A percentile compares a stretch with the other conserved stretches of the same genome.
Conservation (phyloP, 2,888 invertebrate genomes). For the Operophtera brumata region DNA sequence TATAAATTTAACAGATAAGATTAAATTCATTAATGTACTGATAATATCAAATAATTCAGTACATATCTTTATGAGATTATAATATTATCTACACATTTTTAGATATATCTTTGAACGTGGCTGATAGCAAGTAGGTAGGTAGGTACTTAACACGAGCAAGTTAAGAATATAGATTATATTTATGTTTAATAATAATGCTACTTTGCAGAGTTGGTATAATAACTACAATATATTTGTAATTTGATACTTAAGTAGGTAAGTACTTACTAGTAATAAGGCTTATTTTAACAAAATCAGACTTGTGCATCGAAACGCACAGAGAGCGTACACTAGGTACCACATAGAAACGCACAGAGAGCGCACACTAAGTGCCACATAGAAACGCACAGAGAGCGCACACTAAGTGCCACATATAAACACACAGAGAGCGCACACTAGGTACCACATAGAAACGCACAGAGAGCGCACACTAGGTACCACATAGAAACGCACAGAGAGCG, state of each 20-base stretch:
- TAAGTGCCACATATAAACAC: too few relatives aligned
- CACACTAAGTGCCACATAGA: too few relatives aligned
- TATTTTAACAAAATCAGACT: conserved; percentile 6
- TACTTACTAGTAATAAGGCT: neutral
- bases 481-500: too few relatives aligned
- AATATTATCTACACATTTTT: conserved; percentile 16
- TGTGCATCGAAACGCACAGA: neutral
- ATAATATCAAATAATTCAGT: too few relatives aligned
- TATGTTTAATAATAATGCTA: conserved; percentile 12
- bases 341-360: too few relatives aligned
- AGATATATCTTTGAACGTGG: conserved; percentile 24
- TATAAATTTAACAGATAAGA: neutral
- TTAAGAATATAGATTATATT: conserved; percentile 21
- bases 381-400: too few relatives aligned
- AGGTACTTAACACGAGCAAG: conserved; percentile 6
- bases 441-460: too few relatives aligned
- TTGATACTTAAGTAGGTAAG: neutral
- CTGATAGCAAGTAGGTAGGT: neutral
- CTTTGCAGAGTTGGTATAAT: conserved; percentile 6
- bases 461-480: too few relatives aligned
- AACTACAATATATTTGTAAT: conserved; percentile 3
- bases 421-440: too few relatives aligned
- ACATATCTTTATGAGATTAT: neutral
- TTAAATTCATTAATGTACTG: conserved; percentile 1
- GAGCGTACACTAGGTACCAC: neutral